These are phyloP conservation scores for Cottus gobio DNA, from an alignment of 2,113 vertebrate genomes.

Conservation along the genomic window DNA sequence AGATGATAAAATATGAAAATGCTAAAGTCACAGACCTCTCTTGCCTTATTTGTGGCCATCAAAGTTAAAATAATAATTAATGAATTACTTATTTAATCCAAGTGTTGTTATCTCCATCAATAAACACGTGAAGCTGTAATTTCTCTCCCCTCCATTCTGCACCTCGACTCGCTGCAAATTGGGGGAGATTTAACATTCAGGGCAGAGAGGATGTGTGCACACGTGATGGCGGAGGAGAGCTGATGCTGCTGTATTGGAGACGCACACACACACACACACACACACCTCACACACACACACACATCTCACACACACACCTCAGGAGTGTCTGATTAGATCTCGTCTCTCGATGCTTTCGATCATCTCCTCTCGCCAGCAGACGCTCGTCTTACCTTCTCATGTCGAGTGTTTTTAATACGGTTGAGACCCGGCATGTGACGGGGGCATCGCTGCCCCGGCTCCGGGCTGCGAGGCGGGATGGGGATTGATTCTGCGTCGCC, in stretches of 20 bases:
- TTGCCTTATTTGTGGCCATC: not conserved
- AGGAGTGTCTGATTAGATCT: conserved; percentile 44
- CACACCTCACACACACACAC: conserved; percentile 3
- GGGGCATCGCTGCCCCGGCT: no score
- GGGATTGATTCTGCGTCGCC: conserved; percentile 41
- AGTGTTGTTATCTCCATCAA: not conserved
- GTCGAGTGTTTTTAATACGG: conserved; percentile 42
- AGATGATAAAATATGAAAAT: not conserved
- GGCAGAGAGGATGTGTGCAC: conserved; percentile 31
- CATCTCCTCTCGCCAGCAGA: conserved; percentile 11
- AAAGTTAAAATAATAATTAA: not conserved
- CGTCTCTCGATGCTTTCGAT: conserved; percentile 23
- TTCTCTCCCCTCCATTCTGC: not conserved
- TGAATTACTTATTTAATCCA: no score
- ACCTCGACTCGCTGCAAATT: not conserved
- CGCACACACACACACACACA: conserved; percentile 17
- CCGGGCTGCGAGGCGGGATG: conserved; percentile 18
- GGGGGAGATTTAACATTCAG: conserved; percentile 41
- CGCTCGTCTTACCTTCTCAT: conserved; percentile 6
- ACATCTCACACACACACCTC: not conserved
- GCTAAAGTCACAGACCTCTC: not conserved
- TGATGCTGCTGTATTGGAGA: conserved; percentile 24
- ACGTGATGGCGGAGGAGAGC: conserved; percentile 27
- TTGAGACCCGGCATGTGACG: no score
- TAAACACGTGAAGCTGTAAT: not conserved